Evolutionary conservation across 2,797 vertebrate genomes (phyloP).

Genomic region (Rhincodon typus): DNA sequence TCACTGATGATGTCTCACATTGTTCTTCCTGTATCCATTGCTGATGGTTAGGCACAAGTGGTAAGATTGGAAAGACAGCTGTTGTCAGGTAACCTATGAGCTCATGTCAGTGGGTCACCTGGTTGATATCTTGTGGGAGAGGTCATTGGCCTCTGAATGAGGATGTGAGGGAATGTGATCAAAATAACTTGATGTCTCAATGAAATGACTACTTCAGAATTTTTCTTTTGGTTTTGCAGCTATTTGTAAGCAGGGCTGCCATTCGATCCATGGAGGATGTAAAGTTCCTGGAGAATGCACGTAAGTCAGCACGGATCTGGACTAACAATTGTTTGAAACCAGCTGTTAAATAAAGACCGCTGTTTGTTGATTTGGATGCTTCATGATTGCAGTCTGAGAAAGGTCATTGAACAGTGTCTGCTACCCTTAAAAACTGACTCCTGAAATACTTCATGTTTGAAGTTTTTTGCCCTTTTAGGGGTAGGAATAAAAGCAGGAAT

Average conservation of each 20-base stretch:
- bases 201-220: neutral
- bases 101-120: neutral
- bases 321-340: neutral
- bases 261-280: slow-evolving; percentile 73
- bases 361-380: neutral
- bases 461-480: neutral
- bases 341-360: neutral
- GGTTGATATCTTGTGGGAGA: neutral
- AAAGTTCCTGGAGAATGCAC: slow-evolving; percentile 75
- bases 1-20: neutral
- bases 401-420: neutral
- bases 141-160: neutral
- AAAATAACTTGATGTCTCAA: neutral
- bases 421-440: neutral
- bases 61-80: neutral
- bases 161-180: neutral
- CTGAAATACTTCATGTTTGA: neutral
- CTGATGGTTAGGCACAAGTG: neutral
- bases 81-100: neutral
- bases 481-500: no score
- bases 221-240: slow-evolving; percentile 57
- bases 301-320: slow-evolving; percentile 59
- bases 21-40: neutral
- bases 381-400: neutral
- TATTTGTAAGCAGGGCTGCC: slow-evolving; percentile 88